Evolutionary conservation across 2,888 invertebrate genomes (phyloP).

Genomic region (Nomada ruficornis): DNA sequence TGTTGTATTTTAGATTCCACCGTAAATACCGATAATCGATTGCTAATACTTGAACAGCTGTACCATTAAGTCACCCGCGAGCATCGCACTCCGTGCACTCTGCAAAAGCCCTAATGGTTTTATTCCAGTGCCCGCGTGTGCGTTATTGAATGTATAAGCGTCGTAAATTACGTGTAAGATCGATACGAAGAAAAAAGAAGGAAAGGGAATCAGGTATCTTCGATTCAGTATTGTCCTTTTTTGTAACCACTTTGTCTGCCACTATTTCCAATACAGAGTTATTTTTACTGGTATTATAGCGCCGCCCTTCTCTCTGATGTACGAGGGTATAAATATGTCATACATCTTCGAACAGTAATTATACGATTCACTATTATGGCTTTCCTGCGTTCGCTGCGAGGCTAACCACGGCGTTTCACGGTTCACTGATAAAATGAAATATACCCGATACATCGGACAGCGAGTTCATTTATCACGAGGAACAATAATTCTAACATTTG

Average conservation of each 20-base stretch:
- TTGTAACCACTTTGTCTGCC: neutral
- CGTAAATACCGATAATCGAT: constrained; percentile 15
- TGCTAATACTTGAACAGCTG: neutral
- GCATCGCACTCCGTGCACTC: neutral
- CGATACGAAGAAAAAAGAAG: no score
- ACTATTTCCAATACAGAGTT: neutral
- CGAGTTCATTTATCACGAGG: neutral
- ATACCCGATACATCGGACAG: constrained; percentile 8
- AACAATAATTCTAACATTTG: constrained; percentile 21
- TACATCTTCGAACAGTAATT: constrained; percentile 11
- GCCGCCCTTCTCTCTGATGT: neutral
- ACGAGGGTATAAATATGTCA: neutral
- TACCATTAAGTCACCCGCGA: neutral
- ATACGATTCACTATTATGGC: constrained; percentile 16
- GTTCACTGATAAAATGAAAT: constrained; percentile 46
- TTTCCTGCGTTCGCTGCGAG: constrained; percentile 16
- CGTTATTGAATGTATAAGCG: no score
- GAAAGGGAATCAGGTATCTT: neutral
- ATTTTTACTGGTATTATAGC: no score
- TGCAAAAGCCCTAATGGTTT: neutral
- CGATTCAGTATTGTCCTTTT: neutral
- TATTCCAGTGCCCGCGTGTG: neutral
- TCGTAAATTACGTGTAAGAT: no score
- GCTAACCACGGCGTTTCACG: constrained; percentile 37
- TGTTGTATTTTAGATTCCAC: constrained; percentile 7